Base-by-base conservation (phyloP, 2,797 vertebrate species). In the Nothura maculosa region DNA sequence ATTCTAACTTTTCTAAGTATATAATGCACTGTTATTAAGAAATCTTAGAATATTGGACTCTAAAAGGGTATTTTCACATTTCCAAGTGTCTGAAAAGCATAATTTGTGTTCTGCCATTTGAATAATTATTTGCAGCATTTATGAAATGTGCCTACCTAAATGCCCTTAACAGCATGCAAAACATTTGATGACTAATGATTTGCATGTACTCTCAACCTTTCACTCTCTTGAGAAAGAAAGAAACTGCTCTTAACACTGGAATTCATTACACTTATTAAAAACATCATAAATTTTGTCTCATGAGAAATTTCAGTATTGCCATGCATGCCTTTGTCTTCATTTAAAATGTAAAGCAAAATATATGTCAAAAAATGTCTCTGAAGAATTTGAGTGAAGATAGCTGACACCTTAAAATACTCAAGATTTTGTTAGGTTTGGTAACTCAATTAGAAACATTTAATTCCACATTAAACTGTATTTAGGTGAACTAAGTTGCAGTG, bases 61-160 rank as follows among this genome's bases (percentile, higher is more conserved):
- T 93, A 78, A 92, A 87, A 78, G 34, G 47, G 72, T 7, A 30
- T 87, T 93, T 92, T 90, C 89, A 80, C 45, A 36, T 90, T 64
- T 38, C 45, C 48, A 73, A 87, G 75, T 73, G 63, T 84, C 70
- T 87, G 76, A 92, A 91, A 93, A 89, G 38, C 64, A 85, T 81
- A 57, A 78, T 85, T 94, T 90, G 14, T 75, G 82, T 76, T 45
- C 81, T 89, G 47, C 30, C 12, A 87, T 90, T 83, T 85, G 32
- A 92, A 85, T 95, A 90, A 94, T 90, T 81, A 28, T 38, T 90
- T 78, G 62, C 81, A 73, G 89, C 69, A 90, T 78, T 93, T 81
- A 67, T 45, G 6, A 89, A 87, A 93, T 93, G 85, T 95, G 32
- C 43, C 63, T 90, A 64, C 43, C 50, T 89, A 69, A 90, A 93